Conservation (phyloP, 2,797 vertebrate genomes). For the Pampus argenteus region DNA sequence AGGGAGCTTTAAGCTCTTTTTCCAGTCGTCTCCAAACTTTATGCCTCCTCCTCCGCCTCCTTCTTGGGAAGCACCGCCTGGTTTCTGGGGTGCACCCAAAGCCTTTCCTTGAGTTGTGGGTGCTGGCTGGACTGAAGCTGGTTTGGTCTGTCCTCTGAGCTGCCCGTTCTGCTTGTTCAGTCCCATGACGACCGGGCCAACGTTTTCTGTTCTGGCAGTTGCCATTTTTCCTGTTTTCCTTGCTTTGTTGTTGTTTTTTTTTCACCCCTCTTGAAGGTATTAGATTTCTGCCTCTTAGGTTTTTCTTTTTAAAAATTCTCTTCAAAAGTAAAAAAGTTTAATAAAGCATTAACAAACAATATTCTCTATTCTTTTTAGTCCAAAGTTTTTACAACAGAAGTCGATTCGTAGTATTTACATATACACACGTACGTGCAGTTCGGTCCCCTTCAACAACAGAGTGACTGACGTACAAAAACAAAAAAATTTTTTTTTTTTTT, state of each 20-base stretch:
- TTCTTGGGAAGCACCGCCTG: slow-evolving; percentile 72
- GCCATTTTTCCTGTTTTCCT: slow-evolving; percentile 76
- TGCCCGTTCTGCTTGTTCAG: slow-evolving; percentile 87
- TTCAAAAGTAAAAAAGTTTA: slow-evolving; percentile 82
- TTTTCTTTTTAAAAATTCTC: slow-evolving; percentile 74
- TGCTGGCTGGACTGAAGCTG: slow-evolving; percentile 73
- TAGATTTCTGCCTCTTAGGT: slow-evolving; percentile 70
- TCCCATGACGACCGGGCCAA: slow-evolving; percentile 81
- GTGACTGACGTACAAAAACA: slow-evolving; percentile 77
- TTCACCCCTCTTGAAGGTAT: slow-evolving; percentile 52
- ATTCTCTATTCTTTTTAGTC: slow-evolving; percentile 75
- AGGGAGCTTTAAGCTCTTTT: slow-evolving; percentile 85
- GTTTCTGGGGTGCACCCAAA: slow-evolving; percentile 69
- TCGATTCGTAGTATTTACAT: slow-evolving; percentile 82
- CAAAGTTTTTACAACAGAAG: slow-evolving; percentile 74
- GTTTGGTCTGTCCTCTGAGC: slow-evolving; percentile 83
- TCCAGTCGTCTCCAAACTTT: slow-evolving; percentile 89
- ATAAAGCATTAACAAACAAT: slow-evolving; percentile 84
- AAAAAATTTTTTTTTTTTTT: slow-evolving; percentile 67
- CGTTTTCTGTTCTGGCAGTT: slow-evolving; percentile 83
- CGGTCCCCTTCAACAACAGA: slow-evolving; percentile 83
- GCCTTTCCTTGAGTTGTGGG: slow-evolving; percentile 75
- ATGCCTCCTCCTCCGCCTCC: slow-evolving; percentile 82
- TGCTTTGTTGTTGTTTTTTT: slow-evolving; percentile 18
- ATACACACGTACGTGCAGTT: slow-evolving; percentile 79